Percentiles rank a stretch among this genome's conserved stretches.
phyloP scores from a whole-genome alignment of 2,113 vertebrate species.

The Lepisosteus oculatus region DNA sequence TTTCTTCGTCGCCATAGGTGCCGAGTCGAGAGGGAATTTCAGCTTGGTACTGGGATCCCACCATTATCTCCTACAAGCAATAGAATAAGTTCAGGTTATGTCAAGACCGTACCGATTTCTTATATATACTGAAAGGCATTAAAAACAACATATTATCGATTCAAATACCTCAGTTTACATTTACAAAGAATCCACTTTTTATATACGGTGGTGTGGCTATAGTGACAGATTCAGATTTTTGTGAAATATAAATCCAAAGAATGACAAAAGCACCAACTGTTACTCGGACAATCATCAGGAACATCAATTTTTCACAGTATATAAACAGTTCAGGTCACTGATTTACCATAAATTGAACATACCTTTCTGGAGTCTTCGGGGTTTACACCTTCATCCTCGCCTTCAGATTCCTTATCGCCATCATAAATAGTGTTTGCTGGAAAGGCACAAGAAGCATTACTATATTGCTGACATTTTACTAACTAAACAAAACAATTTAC shows the following conservation, averaged over 20 bases:
- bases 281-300: background rate
- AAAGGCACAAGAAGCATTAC: constrained; percentile 29
- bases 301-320: background rate
- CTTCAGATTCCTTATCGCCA: constrained; percentile 93
- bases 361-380: constrained; percentile 94
- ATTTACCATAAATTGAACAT: constrained; percentile 15
- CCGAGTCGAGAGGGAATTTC: constrained; percentile 85
- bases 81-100: no score
- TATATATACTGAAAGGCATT: background rate
- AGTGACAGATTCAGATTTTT: no score
- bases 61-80: constrained; percentile 88
- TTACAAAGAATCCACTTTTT: background rate
- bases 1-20: constrained; percentile 71
- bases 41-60: constrained; percentile 92
- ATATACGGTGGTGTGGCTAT: background rate
- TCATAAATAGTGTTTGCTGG: constrained; percentile 88
- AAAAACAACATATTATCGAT: background rate
- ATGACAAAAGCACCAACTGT: background rate
- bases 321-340: no score
- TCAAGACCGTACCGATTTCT: constrained; percentile 2
- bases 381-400: constrained; percentile 82
- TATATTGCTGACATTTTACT: constrained; percentile 7
- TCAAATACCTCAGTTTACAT: constrained; percentile 6
- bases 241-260: background rate
- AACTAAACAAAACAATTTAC: constrained; percentile 1